These are phyloP conservation scores for Ectemnius cavifrons DNA, from an alignment of 2,888 invertebrate species.

Conservation along the genomic window DNA sequence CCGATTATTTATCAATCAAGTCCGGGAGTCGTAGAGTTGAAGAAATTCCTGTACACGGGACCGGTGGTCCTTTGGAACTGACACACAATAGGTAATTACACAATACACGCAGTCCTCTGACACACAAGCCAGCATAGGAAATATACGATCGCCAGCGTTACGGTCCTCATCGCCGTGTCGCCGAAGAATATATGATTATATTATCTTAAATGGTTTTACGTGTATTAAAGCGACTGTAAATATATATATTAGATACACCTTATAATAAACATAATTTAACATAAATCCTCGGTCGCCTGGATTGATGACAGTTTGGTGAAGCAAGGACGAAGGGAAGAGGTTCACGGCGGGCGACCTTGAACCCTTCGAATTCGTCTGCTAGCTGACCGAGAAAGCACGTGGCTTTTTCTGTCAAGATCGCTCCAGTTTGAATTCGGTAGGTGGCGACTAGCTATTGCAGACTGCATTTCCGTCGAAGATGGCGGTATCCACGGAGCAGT, in stretches of 20 bases:
- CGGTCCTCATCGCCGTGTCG: constrained; percentile 53
- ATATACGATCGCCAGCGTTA: constrained; percentile 63
- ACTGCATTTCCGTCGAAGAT: constrained; percentile 49
- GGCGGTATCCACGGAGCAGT: constrained; percentile 35
- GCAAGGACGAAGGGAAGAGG: not conserved
- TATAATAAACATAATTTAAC: constrained; percentile 74
- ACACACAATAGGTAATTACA: constrained; percentile 50
- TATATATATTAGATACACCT: constrained; percentile 73
- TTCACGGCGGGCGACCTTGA: constrained; percentile 34
- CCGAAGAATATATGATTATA: constrained; percentile 52
- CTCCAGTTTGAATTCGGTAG: constrained; percentile 25
- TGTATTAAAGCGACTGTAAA: constrained; percentile 72
- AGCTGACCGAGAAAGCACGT: constrained; percentile 54
- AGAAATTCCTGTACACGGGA: constrained; percentile 28
- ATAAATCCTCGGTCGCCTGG: constrained; percentile 33
- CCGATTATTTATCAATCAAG: constrained; percentile 36
- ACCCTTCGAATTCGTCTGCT: constrained; percentile 59
- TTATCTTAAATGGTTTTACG: constrained; percentile 69
- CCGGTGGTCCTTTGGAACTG: constrained; percentile 48
- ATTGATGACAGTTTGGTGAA: constrained; percentile 4
- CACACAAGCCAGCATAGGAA: constrained; percentile 50
- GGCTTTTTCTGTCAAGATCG: constrained; percentile 63
- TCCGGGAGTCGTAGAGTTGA: constrained; percentile 33
- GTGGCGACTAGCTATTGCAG: constrained; percentile 28
- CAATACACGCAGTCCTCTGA: constrained; percentile 43